A percentile compares a stretch with the other conserved stretches of the same genome.
phyloP scores from a whole-genome alignment of 2,888 invertebrate species.

The Shargacucullia verbasci region DNA sequence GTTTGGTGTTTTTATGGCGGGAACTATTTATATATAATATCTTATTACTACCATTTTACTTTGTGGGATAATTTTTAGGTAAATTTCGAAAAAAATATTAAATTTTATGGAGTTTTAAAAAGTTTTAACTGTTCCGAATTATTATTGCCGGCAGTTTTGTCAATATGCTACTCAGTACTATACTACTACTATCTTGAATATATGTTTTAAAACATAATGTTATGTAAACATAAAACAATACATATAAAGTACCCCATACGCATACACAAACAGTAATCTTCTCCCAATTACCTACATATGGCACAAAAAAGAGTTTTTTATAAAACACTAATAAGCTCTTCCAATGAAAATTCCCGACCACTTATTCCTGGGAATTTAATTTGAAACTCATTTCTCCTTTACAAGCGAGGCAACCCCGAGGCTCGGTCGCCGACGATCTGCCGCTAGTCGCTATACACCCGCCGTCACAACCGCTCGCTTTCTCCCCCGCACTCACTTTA shows the following conservation, averaged over 20 bases:
- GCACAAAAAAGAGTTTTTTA: background rate
- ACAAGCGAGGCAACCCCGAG: constrained; percentile 35
- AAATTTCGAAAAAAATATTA: too few species aligned
- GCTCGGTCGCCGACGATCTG: constrained; percentile 33
- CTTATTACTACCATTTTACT: too few species aligned
- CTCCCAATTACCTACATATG: background rate
- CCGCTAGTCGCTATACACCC: constrained; percentile 72
- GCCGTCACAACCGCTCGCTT: constrained; percentile 65
- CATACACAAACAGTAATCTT: background rate
- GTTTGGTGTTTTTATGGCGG: background rate
- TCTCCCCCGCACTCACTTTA: constrained; percentile 54
- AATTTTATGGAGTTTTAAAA: too few species aligned
- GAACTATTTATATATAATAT: background rate
- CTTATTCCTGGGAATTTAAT: constrained; percentile 40
- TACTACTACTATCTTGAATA: too few species aligned
- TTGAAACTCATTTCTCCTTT: constrained; percentile 8
- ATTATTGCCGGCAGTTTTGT: too few species aligned
- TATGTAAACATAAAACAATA: too few species aligned
- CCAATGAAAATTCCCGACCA: constrained; percentile 25
- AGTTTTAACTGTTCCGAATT: too few species aligned
- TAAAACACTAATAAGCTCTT: constrained; percentile 20
- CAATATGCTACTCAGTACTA: too few species aligned
- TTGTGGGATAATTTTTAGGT: too few species aligned
- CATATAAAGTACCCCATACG: background rate
- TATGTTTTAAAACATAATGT: too few species aligned